A percentile compares a stretch with the other conserved stretches of the same genome.
Evolutionary conservation across 1,140 invertebrate species (phyloP).

Genomic region (Paraescarpia echinospica): DNA sequence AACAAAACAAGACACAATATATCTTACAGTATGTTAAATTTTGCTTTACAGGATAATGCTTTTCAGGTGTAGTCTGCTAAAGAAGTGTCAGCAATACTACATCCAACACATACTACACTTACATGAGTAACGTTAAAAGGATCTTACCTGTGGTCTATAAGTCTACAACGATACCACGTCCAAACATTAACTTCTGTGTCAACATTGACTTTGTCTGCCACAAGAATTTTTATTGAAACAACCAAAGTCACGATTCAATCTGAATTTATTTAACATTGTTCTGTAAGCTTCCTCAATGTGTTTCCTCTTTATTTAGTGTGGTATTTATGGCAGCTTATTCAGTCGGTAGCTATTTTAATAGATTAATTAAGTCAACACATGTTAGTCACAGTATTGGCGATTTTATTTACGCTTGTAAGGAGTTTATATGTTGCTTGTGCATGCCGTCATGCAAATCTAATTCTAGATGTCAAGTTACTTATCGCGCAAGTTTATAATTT

Average conservation of each 20-base stretch:
- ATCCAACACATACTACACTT: background rate
- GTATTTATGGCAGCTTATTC: background rate
- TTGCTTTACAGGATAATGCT: background rate
- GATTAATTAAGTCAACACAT: background rate
- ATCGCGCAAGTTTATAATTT: background rate
- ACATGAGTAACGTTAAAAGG: background rate
- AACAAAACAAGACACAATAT: too few relatives aligned
- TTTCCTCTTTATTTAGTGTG: background rate
- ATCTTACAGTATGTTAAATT: too few relatives aligned
- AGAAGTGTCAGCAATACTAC: background rate
- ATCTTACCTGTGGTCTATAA: background rate
- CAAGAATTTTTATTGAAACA: background rate
- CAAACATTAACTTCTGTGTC: background rate
- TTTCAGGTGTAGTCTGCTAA: background rate
- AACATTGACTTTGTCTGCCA: background rate
- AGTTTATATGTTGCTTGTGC: background rate
- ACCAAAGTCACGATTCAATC: background rate
- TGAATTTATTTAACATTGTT: background rate
- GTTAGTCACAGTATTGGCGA: background rate
- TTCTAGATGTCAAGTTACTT: background rate
- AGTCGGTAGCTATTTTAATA: background rate
- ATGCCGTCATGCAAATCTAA: background rate
- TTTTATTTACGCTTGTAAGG: background rate
- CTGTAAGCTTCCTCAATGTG: too few relatives aligned
- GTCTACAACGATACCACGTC: background rate